Evolutionary conservation across 2,797 vertebrate species (phyloP).

Genomic region (Triplophysa yarkandensis): DNA sequence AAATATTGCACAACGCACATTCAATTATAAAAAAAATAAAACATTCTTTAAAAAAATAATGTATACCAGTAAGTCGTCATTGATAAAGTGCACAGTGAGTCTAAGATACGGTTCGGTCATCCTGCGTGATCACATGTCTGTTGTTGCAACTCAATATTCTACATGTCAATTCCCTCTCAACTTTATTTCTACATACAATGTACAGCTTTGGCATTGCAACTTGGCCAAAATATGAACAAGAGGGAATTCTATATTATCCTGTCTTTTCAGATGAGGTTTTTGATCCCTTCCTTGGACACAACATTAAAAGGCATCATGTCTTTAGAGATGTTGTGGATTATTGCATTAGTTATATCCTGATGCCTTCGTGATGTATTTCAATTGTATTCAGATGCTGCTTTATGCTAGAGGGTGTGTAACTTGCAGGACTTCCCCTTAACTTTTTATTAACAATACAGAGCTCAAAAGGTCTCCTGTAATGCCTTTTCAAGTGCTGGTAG

Average conservation of each 20-base stretch:
- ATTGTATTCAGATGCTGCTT: background rate
- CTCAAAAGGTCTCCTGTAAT: background rate
- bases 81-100: background rate
- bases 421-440: background rate
- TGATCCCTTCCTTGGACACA: background rate
- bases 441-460: background rate
- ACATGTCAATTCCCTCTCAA: background rate
- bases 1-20: too few relatives aligned
- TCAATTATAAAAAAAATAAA: too few relatives aligned
- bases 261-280: slow-evolving; percentile 3
- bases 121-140: background rate
- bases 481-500: background rate
- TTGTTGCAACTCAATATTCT: background rate
- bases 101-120: background rate
- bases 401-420: background rate
- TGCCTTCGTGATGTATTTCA: background rate
- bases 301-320: too few relatives aligned
- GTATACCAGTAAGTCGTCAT: background rate
- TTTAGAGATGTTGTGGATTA: too few relatives aligned
- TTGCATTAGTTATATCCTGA: background rate
- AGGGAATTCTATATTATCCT: background rate
- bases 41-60: too few relatives aligned
- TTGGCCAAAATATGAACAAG: slow-evolving; percentile 6
- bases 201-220: background rate
- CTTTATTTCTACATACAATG: background rate